Evolutionary conservation across 2,113 vertebrate genomes (phyloP), one percentile per base, ranked within the genome.

Genomic region (Anhinga rufa): DNA sequence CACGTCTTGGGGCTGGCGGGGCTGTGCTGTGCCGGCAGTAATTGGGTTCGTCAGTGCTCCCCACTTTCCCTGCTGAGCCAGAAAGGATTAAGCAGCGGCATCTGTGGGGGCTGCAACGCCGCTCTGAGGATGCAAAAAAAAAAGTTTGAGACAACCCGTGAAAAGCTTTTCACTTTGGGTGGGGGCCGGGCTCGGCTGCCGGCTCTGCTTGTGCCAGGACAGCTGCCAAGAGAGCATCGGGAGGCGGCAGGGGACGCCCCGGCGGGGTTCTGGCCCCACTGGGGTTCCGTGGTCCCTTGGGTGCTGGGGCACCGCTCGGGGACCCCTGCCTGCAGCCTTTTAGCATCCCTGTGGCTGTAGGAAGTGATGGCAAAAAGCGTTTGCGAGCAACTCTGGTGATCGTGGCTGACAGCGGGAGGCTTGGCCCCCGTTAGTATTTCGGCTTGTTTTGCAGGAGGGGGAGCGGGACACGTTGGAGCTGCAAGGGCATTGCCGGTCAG

Each of bases 401-500:
- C 0, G 19, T 79, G 88, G 78, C 91, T 85, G 94, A 46, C 90
- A 76, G 94, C 15, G 0, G 74, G 83, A 87, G 86, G 29, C 92
- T 88, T 91, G 88, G 86, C 57, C 90, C 70, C 80, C 0, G 10
- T 79, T 38, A 65, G 65, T 32, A 16, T 62, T 87, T 52, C 5
- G 13, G 5, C 21, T 83, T 84, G 69, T 81, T 90, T 60, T 84
- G 52, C 76, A 78, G 83, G 38, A 86, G 83, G 51, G 68, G 86
- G 51, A 74, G 24, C 29, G 90, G 90, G 90, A 94, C 90, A 75
- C 8, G 65, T 15, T 60, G 78, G 90, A 92, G 66, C 90, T 91
- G 91, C 38, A 40, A 84, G 95, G 91, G 80, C 86, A 86, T 34
- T 92, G 93, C 95, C 32, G 69, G 81, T 91, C 83, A 42, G 86